Percentiles rank a stretch among this genome's conserved stretches.
Evolutionary conservation across 2,113 vertebrate species (phyloP).

Genomic region (Catharus fuscescens): DNA sequence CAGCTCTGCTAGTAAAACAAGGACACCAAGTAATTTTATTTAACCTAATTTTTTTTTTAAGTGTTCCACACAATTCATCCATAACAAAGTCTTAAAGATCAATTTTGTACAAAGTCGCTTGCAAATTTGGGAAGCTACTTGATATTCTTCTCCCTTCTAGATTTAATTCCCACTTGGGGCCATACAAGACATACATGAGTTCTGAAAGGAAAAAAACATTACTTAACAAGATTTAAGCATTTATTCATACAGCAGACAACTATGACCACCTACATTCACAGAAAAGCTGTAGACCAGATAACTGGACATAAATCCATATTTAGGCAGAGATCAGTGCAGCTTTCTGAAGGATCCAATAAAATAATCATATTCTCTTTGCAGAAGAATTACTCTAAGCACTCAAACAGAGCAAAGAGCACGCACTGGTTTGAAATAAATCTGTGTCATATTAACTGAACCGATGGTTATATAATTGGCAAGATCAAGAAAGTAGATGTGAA

Average conservation of each 20-base stretch:
- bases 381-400: background rate
- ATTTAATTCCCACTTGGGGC: background rate
- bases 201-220: background rate
- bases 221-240: background rate
- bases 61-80: slow-evolving; percentile 15
- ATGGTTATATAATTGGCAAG: background rate
- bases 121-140: background rate
- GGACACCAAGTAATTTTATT: slow-evolving; percentile 61
- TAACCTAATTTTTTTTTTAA: slow-evolving; percentile 51
- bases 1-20: slow-evolving; percentile 40
- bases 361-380: background rate
- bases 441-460: background rate
- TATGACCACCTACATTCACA: background rate
- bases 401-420: background rate
- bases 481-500: background rate
- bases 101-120: background rate
- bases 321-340: background rate
- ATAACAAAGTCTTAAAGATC: slow-evolving; percentile 18
- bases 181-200: background rate
- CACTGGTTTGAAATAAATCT: background rate
- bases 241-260: background rate
- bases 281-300: slow-evolving; percentile 8
- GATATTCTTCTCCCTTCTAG: background rate
- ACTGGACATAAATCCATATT: slow-evolving; percentile 10
- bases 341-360: slow-evolving; percentile 3